These are phyloP conservation scores for Alexandromys fortis DNA, from an alignment of 2,113 vertebrate species.

Conservation along the genomic window DNA sequence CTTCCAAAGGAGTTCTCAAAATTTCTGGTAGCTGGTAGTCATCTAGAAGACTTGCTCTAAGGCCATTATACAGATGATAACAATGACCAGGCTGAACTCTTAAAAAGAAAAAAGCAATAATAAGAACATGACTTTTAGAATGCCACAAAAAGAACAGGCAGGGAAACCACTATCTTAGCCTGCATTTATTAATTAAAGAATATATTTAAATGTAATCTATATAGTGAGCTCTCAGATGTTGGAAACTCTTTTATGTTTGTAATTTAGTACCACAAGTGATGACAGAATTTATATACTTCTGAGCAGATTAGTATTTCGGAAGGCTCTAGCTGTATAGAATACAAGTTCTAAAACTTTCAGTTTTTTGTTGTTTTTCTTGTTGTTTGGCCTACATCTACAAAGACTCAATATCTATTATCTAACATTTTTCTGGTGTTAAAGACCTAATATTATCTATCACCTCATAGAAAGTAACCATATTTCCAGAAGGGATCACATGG, in stretches of 20 bases:
- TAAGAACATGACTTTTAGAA: constrained; percentile 6
- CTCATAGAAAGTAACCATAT: not conserved
- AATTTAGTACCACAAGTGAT: not conserved
- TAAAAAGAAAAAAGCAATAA: constrained; percentile 25
- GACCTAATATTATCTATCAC: not conserved
- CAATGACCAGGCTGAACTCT: constrained; percentile 98
- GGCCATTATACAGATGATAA: constrained; percentile 96
- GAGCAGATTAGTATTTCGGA: constrained; percentile 33
- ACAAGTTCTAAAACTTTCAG: constrained; percentile 22
- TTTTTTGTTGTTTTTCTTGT: not conserved
- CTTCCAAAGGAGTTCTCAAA: constrained; percentile 96
- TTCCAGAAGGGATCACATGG: not conserved
- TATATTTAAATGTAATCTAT: not conserved
- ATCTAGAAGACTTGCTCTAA: constrained; percentile 94
- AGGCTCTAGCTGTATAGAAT: not conserved
- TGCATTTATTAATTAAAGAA: not conserved
- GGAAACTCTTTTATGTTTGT: not conserved
- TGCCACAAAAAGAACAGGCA: not conserved
- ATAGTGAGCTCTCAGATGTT: not conserved
- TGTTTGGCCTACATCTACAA: not conserved
- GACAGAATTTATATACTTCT: not conserved
- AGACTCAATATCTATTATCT: not conserved
- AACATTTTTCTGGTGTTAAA: not conserved
- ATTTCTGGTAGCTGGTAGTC: constrained; percentile 98
- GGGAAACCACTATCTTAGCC: not conserved